phyloP scores from a whole-genome alignment of 2,888 invertebrate genomes.

The Drosophila paucipuncta region DNA sequence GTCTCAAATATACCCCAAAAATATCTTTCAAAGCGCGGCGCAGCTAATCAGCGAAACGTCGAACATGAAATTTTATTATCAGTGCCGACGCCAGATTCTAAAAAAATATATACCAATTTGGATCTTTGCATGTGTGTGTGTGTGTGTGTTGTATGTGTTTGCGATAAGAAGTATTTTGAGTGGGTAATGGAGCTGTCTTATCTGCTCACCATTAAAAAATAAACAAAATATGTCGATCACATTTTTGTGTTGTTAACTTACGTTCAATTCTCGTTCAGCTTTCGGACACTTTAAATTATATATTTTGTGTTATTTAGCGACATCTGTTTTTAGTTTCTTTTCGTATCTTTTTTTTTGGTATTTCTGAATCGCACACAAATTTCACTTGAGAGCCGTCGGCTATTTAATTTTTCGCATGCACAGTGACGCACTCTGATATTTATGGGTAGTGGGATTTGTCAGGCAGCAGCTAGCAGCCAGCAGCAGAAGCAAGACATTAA shows the following conservation, averaged over 20 bases:
- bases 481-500: conserved; percentile 16
- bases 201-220: conserved; percentile 14
- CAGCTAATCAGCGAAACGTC: conserved; percentile 16
- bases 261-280: conserved; percentile 31
- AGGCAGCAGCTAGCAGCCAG: conserved; percentile 19
- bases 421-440: conserved; percentile 56
- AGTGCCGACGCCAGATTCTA: conserved; percentile 39
- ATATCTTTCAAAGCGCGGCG: conserved; percentile 2
- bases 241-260: conserved; percentile 33
- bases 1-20: neutral
- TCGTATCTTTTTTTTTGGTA: neutral
- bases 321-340: conserved; percentile 40
- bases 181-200: conserved; percentile 24
- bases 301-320: conserved; percentile 21
- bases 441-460: conserved; percentile 53
- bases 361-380: conserved; percentile 33
- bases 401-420: conserved; percentile 50
- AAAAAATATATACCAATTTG: conserved; percentile 17
- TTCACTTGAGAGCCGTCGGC: conserved; percentile 69
- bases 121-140: conserved; percentile 23
- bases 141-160: neutral
- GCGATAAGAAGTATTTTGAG: conserved; percentile 42
- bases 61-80: conserved; percentile 37
- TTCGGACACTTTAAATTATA: conserved; percentile 9
- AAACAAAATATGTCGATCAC: conserved; percentile 2